Evolutionary conservation across 2,113 vertebrate species (phyloP).

Genomic region (Aspiorhynchus laticeps): DNA sequence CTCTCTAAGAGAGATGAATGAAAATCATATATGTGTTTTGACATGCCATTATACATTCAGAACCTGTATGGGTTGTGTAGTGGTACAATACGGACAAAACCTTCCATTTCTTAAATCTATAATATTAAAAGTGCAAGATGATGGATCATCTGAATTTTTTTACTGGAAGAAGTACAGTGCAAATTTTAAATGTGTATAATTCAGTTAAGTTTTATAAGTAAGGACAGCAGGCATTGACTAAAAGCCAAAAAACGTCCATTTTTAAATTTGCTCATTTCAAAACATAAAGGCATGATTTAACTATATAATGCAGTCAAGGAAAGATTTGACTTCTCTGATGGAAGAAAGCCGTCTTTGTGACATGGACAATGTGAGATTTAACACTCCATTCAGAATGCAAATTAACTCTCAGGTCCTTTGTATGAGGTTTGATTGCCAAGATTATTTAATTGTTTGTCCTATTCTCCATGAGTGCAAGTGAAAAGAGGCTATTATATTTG

Average conservation of each 20-base stretch:
- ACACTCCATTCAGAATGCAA: slow-evolving; percentile 8
- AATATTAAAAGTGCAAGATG: neutral
- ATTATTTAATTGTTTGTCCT: slow-evolving; percentile 19
- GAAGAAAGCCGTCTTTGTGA: slow-evolving; percentile 18
- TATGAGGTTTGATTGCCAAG: slow-evolving; percentile 23
- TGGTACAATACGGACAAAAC: neutral
- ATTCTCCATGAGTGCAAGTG: neutral
- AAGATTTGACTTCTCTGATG: neutral
- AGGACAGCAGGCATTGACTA: neutral
- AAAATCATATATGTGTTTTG: slow-evolving; percentile 2
- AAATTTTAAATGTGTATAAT: neutral
- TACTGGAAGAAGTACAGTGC: neutral
- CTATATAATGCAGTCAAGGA: neutral
- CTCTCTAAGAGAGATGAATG: slow-evolving; percentile 11
- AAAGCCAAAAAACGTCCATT: neutral
- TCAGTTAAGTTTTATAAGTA: neutral
- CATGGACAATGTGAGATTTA: slow-evolving; percentile 5
- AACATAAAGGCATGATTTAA: neutral
- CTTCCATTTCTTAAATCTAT: neutral
- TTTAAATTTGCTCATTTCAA: too few relatives aligned
- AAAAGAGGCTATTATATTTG: slow-evolving; percentile 15
- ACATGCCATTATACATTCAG: neutral
- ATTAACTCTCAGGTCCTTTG: slow-evolving; percentile 22
- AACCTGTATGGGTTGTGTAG: neutral
- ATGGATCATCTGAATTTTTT: too few relatives aligned